Conservation (phyloP, 2,113 vertebrate genomes). For the Equus przewalskii region DNA sequence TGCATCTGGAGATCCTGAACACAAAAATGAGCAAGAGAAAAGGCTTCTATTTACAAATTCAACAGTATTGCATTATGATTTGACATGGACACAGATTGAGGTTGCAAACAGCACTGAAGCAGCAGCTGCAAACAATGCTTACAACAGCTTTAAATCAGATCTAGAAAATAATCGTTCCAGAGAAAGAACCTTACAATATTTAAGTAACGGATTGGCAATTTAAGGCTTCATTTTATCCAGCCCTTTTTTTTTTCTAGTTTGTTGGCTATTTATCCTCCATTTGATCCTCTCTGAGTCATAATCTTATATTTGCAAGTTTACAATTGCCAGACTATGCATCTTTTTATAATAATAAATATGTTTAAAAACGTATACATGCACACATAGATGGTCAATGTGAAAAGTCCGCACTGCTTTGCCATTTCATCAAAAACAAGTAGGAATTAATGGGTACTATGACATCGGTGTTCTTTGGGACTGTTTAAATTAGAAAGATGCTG, state of each 20-base stretch:
- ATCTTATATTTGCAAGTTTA: conserved; percentile 45
- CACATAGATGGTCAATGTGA: neutral
- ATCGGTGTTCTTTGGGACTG: neutral
- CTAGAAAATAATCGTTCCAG: conserved; percentile 45
- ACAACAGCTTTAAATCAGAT: conserved; percentile 64
- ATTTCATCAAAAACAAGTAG: conserved; percentile 26
- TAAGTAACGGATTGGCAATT: conserved; percentile 44
- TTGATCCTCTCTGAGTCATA: neutral
- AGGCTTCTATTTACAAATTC: conserved; percentile 19
- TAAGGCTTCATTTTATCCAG: conserved; percentile 27
- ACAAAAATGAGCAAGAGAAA: conserved; percentile 36
- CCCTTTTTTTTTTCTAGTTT: conserved; percentile 59
- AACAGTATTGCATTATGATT: neutral
- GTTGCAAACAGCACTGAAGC: conserved; percentile 56
- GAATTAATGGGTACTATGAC: neutral
- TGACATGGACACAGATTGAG: conserved; percentile 68
- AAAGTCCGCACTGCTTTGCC: neutral
- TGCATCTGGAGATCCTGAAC: neutral
- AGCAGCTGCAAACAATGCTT: conserved; percentile 62
- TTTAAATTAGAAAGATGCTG: conserved; percentile 65
- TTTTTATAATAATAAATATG: conserved; percentile 26
- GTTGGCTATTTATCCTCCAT: conserved; percentile 51
- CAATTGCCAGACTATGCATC: neutral
- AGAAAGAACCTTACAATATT: conserved; percentile 60
- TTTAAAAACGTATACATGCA: conserved; percentile 38